A percentile compares a stretch with the other conserved stretches of the same genome.
Conservation (phyloP, 2,888 invertebrate genomes). For the Liposcelis brunnea region DNA sequence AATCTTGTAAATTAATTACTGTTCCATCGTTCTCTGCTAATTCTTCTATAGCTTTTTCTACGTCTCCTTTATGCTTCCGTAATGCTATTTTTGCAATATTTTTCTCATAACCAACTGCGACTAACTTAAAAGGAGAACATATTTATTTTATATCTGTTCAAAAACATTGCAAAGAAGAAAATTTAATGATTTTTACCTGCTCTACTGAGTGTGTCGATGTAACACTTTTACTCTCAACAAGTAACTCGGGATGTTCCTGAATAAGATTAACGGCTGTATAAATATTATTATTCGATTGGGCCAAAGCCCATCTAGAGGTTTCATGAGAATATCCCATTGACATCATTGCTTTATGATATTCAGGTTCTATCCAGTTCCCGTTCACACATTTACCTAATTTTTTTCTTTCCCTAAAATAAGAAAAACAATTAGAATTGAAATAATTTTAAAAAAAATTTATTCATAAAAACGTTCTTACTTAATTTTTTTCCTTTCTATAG, state of each 20-base stretch:
- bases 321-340: conserved; percentile 51
- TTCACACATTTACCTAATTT: conserved; percentile 40
- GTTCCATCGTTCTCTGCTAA: conserved; percentile 20
- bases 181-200: background rate
- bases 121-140: conserved; percentile 26
- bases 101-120: conserved; percentile 41
- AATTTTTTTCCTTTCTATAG: conserved; percentile 18
- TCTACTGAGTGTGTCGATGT: background rate
- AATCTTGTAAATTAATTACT: too few species aligned
- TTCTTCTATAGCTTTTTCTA: conserved; percentile 39
- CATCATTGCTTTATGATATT: conserved; percentile 34
- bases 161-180: conserved; percentile 15
- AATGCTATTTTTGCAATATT: conserved; percentile 36
- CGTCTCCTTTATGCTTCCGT: conserved; percentile 33
- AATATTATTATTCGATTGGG: conserved; percentile 49
- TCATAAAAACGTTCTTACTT: conserved; percentile 20
- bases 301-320: conserved; percentile 41
- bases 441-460: conserved; percentile 8
- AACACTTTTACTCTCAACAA: conserved; percentile 17
- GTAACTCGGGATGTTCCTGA: conserved; percentile 40
- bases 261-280: conserved; percentile 44
- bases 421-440: background rate
- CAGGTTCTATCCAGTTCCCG: conserved; percentile 35
- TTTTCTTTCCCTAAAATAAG: conserved; percentile 28
- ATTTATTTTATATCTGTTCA: conserved; percentile 22